These are phyloP conservation scores for Littorina saxatilis DNA, from an alignment of 1,140 invertebrate genomes.

Conservation along the genomic window DNA sequence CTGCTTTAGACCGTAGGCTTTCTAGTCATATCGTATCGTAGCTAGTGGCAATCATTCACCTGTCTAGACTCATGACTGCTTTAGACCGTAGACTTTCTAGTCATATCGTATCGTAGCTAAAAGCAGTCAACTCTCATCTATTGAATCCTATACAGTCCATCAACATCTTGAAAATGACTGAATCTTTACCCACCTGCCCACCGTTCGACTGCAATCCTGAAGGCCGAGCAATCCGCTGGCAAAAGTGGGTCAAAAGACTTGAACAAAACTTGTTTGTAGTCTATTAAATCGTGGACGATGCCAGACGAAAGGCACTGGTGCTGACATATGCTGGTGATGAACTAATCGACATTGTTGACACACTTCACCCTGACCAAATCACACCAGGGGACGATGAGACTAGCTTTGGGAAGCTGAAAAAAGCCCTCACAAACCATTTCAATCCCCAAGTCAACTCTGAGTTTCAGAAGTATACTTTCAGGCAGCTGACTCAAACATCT, in stretches of 20 bases:
- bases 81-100: too few species aligned
- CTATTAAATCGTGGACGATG: not conserved
- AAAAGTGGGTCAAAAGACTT: not conserved
- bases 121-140: too few species aligned
- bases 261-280: constrained; percentile 14
- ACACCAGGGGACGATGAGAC: not conserved
- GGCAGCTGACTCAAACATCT: not conserved
- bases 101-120: too few species aligned
- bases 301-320: not conserved
- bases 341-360: constrained; percentile 13
- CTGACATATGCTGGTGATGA: constrained; percentile 7
- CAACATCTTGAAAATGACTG: too few species aligned
- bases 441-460: not conserved
- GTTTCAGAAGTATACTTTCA: constrained; percentile 1
- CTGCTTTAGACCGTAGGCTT: too few species aligned
- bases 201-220: too few species aligned
- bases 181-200: too few species aligned
- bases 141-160: too few species aligned
- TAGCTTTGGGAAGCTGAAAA: not conserved
- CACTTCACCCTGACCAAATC: not conserved
- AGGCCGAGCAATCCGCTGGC: too few species aligned
- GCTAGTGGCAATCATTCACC: too few species aligned
- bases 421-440: constrained; percentile 6
- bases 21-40: too few species aligned
- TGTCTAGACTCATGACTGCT: too few species aligned